A percentile compares a stretch with the other conserved stretches of the same genome.
These are phyloP conservation scores for Microtus ochrogaster DNA, from an alignment of 2,113 vertebrate genomes.

Conservation along the genomic window DNA sequence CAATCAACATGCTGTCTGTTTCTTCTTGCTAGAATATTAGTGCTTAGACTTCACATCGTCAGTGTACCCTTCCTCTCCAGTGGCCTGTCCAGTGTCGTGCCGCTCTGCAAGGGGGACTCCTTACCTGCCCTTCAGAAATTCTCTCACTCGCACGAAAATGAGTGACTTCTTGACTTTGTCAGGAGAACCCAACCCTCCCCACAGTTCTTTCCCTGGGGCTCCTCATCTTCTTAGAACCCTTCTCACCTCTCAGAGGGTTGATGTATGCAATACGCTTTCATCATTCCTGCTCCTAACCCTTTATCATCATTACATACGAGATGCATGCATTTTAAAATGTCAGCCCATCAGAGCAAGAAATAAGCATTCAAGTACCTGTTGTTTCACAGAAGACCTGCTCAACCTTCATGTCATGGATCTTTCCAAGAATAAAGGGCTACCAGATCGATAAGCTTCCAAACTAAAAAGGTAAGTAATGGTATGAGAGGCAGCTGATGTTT, in stretches of 20 bases:
- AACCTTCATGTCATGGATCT: background rate
- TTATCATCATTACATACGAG: background rate
- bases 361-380: background rate
- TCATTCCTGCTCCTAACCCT: constrained; percentile 26
- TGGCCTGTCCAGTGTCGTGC: background rate
- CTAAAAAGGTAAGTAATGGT: background rate
- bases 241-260: background rate
- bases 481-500: background rate
- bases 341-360: constrained; percentile 12
- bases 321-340: background rate
- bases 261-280: background rate
- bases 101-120: background rate
- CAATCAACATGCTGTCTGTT: background rate
- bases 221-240: background rate
- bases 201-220: background rate
- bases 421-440: background rate
- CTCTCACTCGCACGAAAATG: constrained; percentile 37
- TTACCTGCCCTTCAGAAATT: background rate
- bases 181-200: background rate
- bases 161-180: background rate
- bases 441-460: background rate
- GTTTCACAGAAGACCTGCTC: background rate
- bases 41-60: background rate
- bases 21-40: constrained; percentile 1
- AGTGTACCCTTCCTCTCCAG: background rate